A percentile compares a stretch with the other conserved stretches of the same genome.
phyloP scores from a whole-genome alignment of 2,888 invertebrate genomes.

The Troides helena region DNA sequence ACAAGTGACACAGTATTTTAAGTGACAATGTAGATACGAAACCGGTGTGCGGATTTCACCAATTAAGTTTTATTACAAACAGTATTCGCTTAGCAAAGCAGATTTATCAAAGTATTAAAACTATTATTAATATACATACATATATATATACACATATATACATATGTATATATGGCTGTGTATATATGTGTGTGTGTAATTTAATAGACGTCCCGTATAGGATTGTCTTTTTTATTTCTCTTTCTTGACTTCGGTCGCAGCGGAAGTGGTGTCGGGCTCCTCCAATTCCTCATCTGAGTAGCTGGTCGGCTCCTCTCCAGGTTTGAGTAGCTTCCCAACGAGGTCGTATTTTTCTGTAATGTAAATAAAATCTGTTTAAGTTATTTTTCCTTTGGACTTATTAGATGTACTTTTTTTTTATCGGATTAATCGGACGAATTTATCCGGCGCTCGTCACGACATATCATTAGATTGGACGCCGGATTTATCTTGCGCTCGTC shows the following conservation, averaged over 20 bases:
- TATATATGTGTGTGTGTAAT: not conserved
- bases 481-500: no score
- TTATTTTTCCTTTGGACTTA: not conserved
- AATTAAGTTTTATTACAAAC: not conserved
- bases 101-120: conserved; percentile 20
- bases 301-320: conserved; percentile 93
- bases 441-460: no score
- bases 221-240: conserved; percentile 47
- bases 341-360: conserved; percentile 94
- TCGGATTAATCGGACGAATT: no score
- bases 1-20: not conserved
- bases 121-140: conserved; percentile 20
- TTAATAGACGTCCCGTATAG: conserved; percentile 8
- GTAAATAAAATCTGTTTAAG: conserved; percentile 34
- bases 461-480: no score
- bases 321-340: conserved; percentile 93
- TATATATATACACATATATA: conserved; percentile 2
- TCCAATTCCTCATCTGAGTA: conserved; percentile 94
- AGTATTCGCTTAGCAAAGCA: conserved; percentile 24
- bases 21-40: not conserved
- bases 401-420: no score
- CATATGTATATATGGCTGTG: not conserved
- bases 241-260: conserved; percentile 54
- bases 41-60: not conserved
- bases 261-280: conserved; percentile 63